Conservation (phyloP, 92 coral and sea anemone genomes). For the Palythoa caribaeorum region DNA sequence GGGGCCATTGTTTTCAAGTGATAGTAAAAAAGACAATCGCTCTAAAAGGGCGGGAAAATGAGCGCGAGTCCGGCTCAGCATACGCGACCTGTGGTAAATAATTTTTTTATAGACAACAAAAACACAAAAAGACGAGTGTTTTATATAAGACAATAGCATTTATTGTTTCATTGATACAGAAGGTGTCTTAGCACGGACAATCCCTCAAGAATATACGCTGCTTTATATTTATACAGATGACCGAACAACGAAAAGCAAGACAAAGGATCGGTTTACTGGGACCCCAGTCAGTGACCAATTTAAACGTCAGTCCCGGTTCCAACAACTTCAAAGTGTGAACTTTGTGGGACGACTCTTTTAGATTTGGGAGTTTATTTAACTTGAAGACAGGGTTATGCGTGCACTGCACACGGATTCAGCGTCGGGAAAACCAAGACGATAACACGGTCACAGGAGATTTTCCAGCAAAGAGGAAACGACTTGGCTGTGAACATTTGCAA, state of each 20-base stretch:
- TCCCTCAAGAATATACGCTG: not conserved
- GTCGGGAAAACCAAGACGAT: not conserved
- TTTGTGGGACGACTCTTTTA: not conserved
- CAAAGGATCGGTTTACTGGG: constrained; percentile 91
- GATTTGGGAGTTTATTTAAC: not conserved
- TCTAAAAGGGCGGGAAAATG: too few species aligned
- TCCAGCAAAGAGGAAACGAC: not conserved
- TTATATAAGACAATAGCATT: too few species aligned
- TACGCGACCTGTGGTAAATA: too few species aligned
- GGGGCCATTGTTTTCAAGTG: too few species aligned
- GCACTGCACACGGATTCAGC: not conserved
- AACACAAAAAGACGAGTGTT: too few species aligned
- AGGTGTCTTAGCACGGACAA: too few species aligned
- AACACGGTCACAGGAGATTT: not conserved
- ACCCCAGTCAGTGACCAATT: constrained; percentile 66
- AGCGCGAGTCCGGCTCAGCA: too few species aligned
- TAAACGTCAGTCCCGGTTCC: constrained; percentile 45
- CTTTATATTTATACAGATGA: constrained; percentile 75
- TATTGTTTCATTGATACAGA: too few species aligned
- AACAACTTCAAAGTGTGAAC: constrained; percentile 74
- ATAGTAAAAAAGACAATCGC: too few species aligned
- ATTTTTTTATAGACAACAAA: too few species aligned
- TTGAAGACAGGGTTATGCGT: not conserved
- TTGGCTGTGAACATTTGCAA: not conserved
- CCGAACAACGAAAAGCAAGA: constrained; percentile 97